Conservation (phyloP, 2,888 invertebrate species). For the Drosophila tripunctata region DNA sequence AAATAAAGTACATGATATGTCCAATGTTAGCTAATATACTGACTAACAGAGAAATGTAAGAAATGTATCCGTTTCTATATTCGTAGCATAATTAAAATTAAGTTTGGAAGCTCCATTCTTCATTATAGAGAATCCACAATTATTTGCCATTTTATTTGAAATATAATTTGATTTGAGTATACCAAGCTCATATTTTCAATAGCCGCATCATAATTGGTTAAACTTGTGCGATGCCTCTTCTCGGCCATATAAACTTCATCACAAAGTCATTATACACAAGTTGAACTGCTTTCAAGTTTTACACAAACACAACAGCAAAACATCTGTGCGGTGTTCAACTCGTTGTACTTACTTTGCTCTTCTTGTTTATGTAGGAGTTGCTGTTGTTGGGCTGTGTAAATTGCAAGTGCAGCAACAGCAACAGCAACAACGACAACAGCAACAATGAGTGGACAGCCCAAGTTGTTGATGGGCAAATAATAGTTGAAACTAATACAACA, state of each 20-base stretch:
- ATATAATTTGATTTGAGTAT: not conserved
- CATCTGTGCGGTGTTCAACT: conserved; percentile 38
- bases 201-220: conserved; percentile 1
- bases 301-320: conserved; percentile 37
- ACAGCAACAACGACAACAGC: conserved; percentile 20
- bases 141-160: not conserved
- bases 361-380: conserved; percentile 37
- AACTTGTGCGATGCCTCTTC: not conserved
- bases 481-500: conserved; percentile 67
- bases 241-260: conserved; percentile 21
- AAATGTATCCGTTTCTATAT: too few relatives aligned
- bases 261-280: conserved; percentile 42
- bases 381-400: conserved; percentile 9
- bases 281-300: conserved; percentile 18
- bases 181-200: not conserved
- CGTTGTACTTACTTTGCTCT: conserved; percentile 27
- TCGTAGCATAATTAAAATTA: too few relatives aligned
- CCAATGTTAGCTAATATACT: too few relatives aligned
- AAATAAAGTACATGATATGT: too few relatives aligned
- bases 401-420: conserved; percentile 51
- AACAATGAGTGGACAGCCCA: conserved; percentile 62
- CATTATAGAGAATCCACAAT: too few relatives aligned
- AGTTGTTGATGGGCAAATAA: conserved; percentile 78
- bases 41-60: too few relatives aligned
- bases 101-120: too few relatives aligned